Evolutionary conservation across 2,888 invertebrate genomes (phyloP), one percentile per base, ranked within the genome.

Genomic region (Agonopterix alstromeriana): DNA sequence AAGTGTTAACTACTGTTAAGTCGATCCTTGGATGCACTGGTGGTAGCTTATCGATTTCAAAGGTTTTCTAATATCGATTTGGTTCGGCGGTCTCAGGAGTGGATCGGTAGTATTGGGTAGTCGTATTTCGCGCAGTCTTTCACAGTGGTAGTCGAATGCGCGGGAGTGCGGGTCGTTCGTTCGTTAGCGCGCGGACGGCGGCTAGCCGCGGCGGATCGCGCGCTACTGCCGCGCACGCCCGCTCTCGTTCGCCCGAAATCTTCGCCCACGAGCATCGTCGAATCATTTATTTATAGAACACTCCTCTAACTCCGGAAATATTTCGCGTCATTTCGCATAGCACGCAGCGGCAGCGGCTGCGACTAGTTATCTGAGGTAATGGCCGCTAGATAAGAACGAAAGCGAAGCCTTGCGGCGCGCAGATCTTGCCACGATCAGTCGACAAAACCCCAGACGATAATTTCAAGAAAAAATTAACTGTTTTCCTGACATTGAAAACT

Each of bases 141-240:
- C 27, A 65, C 53, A 60, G 63, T 58, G 65, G 65, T 73, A 73
- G 77, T 69, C 73, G 77, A 68, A 67, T 80, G 82, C 83, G 85
- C 84, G 77, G 77, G 82, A 86, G 82, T 84, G 86, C 86, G 87
- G 83, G 82, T 88, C 88, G 88, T 88, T 88, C 89, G 89, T 89
- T 89, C 89, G 89, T 85, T 85, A 79, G 83, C 83, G 86, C 84
- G 87, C 85, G 82, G 73, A 75, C 84, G 84, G 85, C 85, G 85
- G 75, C 74, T 82, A 82, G 85, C 88, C 86, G 86, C 85, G 87
- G 82, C 86, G 76, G 77, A 71, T 85, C 82, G 85, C 87, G 85
- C 87, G 87, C 85, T 86, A 87, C 87, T 85, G 85, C 70, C 68
- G 63, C 46, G 63, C 69, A 58, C 68, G 67, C 73, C 70, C 79